Evolutionary conservation across 2,797 vertebrate genomes (phyloP).

Genomic region (Microchirus variegatus): DNA sequence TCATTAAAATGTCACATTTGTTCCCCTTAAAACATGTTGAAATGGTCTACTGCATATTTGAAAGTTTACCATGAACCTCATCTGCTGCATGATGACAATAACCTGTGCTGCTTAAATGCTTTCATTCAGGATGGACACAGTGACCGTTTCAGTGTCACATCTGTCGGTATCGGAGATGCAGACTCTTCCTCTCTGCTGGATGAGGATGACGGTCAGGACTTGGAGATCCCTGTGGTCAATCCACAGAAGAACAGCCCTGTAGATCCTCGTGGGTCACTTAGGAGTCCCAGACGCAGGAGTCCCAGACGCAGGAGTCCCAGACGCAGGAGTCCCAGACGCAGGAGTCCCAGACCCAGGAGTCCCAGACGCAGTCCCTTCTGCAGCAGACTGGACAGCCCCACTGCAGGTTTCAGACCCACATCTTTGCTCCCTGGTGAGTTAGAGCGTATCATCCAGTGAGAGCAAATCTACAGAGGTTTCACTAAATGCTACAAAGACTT

Average conservation of each 20-base stretch:
- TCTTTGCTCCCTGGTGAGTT: slow-evolving; percentile 74
- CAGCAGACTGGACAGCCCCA: slow-evolving; percentile 78
- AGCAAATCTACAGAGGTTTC: neutral
- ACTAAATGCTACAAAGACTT: neutral
- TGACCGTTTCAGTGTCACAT: slow-evolving; percentile 87
- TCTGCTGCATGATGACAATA: neutral
- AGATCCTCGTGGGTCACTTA: slow-evolving; percentile 50
- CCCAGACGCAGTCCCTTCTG: slow-evolving; percentile 79
- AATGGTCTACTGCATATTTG: neutral
- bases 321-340: slow-evolving; percentile 83
- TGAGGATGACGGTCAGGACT: slow-evolving; percentile 81
- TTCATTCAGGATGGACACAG: slow-evolving; percentile 85
- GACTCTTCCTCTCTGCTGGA: slow-evolving; percentile 87
- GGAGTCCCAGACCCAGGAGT: slow-evolving; percentile 82
- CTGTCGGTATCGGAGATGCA: slow-evolving; percentile 84
- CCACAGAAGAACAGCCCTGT: slow-evolving; percentile 72
- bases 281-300: slow-evolving; percentile 77
- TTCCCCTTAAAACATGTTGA: neutral
- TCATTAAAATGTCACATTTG: no score
- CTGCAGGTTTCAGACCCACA: slow-evolving; percentile 73
- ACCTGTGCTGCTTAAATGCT: neutral
- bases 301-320: slow-evolving; percentile 81
- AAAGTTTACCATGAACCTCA: no score
- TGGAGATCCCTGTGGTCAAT: slow-evolving; percentile 75
- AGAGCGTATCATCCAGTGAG: no score